A percentile compares a stretch with the other conserved stretches of the same genome.
Evolutionary conservation across 2,113 vertebrate species (phyloP).

Genomic region (Tympanuchus pallidicinctus): DNA sequence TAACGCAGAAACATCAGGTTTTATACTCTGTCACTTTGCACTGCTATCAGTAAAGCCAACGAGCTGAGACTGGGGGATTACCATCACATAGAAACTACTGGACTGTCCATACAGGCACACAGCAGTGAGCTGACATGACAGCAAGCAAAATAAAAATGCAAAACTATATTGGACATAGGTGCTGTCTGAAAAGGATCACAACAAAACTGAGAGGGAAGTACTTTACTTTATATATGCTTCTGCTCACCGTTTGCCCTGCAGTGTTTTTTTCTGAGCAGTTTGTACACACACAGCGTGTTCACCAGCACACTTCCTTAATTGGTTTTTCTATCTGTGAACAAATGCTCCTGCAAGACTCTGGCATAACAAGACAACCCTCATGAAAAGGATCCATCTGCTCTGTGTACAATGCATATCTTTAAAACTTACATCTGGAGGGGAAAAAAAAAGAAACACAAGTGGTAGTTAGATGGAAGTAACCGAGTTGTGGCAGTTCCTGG

Average conservation of each 20-base stretch:
- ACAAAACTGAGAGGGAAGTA: neutral
- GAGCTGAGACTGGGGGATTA: neutral
- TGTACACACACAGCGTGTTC: neutral
- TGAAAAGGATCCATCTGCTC: neutral
- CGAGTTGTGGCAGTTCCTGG: slow-evolving; percentile 72
- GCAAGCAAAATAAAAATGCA: neutral
- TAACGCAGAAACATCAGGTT: neutral
- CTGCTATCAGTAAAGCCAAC: neutral
- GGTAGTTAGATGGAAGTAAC: slow-evolving; percentile 54
- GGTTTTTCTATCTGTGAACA: neutral
- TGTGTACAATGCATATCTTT: neutral
- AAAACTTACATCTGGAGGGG: slow-evolving; percentile 38
- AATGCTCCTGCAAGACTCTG: neutral
- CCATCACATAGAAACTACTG: neutral
- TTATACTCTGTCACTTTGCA: neutral
- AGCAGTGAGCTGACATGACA: neutral
- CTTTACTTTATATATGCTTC: neutral
- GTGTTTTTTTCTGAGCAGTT: neutral
- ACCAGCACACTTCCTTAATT: neutral
- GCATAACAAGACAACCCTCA: neutral
- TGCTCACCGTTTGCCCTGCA: neutral
- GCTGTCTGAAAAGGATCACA: neutral
- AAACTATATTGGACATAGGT: neutral
- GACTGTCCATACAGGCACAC: neutral
- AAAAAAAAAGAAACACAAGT: slow-evolving; percentile 33